These are phyloP conservation scores for Ryuthela nishihirai DNA, from an alignment of 2,888 invertebrate genomes.

Conservation along the genomic window DNA sequence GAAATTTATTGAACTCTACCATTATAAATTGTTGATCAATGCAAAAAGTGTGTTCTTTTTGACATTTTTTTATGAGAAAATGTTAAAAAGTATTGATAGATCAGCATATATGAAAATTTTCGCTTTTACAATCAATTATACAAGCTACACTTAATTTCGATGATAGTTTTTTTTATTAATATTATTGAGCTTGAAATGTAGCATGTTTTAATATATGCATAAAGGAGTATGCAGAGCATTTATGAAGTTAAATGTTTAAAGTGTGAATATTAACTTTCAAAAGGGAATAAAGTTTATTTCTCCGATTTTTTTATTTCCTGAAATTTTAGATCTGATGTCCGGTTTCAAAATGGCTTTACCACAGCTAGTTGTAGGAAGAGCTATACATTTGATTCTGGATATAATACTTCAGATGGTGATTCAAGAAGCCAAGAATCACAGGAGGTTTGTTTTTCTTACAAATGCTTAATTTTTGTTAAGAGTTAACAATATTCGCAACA, in stretches of 20 bases:
- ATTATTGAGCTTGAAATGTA: too few species aligned
- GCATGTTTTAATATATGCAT: too few species aligned
- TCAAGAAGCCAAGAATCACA: conserved; percentile 49
- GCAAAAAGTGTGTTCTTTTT: too few species aligned
- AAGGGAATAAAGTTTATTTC: neutral
- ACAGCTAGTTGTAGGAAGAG: conserved; percentile 57
- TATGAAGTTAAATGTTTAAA: neutral
- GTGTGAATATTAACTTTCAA: neutral
- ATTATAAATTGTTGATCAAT: too few species aligned
- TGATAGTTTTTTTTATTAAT: too few species aligned
- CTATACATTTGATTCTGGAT: conserved; percentile 83
- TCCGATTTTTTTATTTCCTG: neutral
- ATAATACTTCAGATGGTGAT: conserved; percentile 77
- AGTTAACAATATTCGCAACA: neutral
- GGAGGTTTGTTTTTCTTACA: conserved; percentile 39
- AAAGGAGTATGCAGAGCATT: too few species aligned
- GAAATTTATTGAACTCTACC: too few species aligned
- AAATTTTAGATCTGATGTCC: conserved; percentile 29
- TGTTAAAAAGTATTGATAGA: too few species aligned
- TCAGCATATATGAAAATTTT: too few species aligned
- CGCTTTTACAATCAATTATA: too few species aligned
- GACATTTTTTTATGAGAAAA: too few species aligned
- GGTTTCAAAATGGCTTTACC: conserved; percentile 39
- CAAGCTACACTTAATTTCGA: too few species aligned
- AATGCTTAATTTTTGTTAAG: neutral